Evolutionary conservation across 1,140 invertebrate species (phyloP).

Genomic region (Linepithema humile): DNA sequence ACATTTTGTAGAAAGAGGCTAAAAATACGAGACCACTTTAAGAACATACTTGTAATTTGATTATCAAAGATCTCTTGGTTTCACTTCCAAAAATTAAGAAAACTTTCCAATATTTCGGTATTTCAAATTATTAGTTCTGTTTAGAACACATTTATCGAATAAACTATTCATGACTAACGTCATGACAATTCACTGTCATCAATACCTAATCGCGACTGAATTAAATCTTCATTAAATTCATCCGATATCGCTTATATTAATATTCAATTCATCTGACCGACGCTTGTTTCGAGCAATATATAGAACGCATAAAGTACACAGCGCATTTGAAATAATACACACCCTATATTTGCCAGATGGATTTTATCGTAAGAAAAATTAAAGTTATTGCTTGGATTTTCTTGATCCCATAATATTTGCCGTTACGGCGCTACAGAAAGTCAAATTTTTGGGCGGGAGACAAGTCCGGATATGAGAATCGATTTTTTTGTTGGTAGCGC

Average conservation of each 20-base stretch:
- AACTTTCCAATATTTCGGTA: neutral
- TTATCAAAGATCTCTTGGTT: neutral
- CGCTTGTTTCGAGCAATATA: neutral
- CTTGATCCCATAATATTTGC: neutral
- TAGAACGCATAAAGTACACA: neutral
- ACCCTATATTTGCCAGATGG: neutral
- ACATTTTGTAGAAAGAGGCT: constrained; percentile 16
- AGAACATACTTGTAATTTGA: constrained; percentile 25
- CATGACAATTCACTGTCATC: neutral
- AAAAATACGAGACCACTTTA: neutral
- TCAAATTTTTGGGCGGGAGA: constrained; percentile 6
- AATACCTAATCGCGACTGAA: neutral
- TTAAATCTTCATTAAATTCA: constrained; percentile 23
- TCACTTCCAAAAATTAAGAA: no score
- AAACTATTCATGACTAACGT: neutral
- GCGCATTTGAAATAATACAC: neutral
- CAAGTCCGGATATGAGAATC: neutral
- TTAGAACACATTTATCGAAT: neutral
- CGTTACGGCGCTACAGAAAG: neutral
- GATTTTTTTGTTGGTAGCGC: neutral
- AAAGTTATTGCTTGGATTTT: neutral
- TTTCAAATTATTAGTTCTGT: neutral
- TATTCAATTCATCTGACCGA: constrained; percentile 34
- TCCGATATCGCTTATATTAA: neutral
- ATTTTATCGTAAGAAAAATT: constrained; percentile 10